These are phyloP conservation scores for Lasioglossum albipes DNA, from an alignment of 1,140 invertebrate species.

Conservation along the genomic window DNA sequence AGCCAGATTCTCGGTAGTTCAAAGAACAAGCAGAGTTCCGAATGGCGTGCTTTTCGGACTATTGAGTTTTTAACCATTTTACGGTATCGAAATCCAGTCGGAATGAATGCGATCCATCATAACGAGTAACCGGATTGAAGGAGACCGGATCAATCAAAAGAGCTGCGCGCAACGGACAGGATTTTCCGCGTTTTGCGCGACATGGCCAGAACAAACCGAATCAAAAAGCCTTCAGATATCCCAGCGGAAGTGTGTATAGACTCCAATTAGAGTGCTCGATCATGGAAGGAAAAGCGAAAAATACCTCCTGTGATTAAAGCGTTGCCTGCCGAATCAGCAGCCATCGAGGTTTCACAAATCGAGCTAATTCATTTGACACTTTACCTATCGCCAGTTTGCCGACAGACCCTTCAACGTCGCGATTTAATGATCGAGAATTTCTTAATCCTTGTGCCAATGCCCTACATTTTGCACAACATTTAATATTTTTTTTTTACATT, in stretches of 20 bases:
- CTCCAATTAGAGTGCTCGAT: neutral
- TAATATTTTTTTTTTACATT: too few relatives aligned
- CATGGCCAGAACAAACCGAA: neutral
- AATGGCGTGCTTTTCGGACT: neutral
- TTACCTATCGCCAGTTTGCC: too few relatives aligned
- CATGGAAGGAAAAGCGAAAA: neutral
- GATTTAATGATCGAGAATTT: too few relatives aligned
- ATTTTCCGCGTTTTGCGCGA: neutral
- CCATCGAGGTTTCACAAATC: too few relatives aligned
- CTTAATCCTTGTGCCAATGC: too few relatives aligned
- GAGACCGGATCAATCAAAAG: neutral
- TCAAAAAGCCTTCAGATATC: neutral
- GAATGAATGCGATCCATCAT: neutral
- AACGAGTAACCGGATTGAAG: conserved; percentile 15
- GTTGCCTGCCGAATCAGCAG: too few relatives aligned
- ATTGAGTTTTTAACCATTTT: neutral
- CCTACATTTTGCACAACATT: too few relatives aligned
- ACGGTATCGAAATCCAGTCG: neutral
- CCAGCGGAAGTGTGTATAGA: neutral
- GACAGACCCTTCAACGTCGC: too few relatives aligned
- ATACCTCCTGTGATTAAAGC: too few relatives aligned
- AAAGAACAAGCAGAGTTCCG: neutral
- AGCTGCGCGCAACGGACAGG: too few relatives aligned
- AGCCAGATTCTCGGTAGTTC: neutral
- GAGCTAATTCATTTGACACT: too few relatives aligned